Base-by-base conservation (phyloP, 2,113 vertebrate species). In the Poeciliopsis retropinna region DNA sequence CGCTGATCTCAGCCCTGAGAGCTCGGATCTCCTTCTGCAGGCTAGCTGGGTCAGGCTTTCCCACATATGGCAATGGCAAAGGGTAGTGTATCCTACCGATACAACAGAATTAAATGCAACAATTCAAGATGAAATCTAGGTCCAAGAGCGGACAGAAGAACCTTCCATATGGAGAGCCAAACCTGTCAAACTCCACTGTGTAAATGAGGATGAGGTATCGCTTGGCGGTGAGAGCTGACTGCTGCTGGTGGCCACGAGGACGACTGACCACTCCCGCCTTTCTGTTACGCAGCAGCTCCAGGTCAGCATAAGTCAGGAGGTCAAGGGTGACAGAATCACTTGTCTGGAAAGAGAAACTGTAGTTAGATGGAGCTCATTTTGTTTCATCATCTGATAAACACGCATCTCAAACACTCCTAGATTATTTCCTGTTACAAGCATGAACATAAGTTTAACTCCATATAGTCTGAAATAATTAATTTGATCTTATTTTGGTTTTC, bases 131-230 rank as follows among this genome's bases (percentile, higher is more conserved):
- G 1, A 13, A 67, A n/a, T 17, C 37, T 28, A 15, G 19, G 13
- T 2, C 8, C 29, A 51, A 64, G 19, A 3, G 5, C 30, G 5
- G 22, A 10, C 54, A 41, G 27, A 37, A 62, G 9, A 27, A 47
- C 34, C 67, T 39, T 1, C n/a, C n/a, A 37, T 13, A 47, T 3
- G 30, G 25, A 37, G 51, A 47, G 6, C 29, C 80, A 39, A 67
- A 97, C 97, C 96, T 97, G 91, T 99, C 97, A 76, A 99, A 99
- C 89, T 99, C 97, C 69, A 98, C 97, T 0, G 96, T 97, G 90
- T 99, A 98, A 82, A 98, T 93, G 27, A 99, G 95, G 80, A 98
- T 98, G 51, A 99, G 94, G 86, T 98, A 99, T 86, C 97, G 94
- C 87, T 97, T 98, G 80, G 95, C 87, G 41, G 92, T 95, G 82